A percentile compares a stretch with the other conserved stretches of the same genome.
Conservation (phyloP, 2,888 invertebrate genomes). For the Cheilosia vernalis region DNA sequence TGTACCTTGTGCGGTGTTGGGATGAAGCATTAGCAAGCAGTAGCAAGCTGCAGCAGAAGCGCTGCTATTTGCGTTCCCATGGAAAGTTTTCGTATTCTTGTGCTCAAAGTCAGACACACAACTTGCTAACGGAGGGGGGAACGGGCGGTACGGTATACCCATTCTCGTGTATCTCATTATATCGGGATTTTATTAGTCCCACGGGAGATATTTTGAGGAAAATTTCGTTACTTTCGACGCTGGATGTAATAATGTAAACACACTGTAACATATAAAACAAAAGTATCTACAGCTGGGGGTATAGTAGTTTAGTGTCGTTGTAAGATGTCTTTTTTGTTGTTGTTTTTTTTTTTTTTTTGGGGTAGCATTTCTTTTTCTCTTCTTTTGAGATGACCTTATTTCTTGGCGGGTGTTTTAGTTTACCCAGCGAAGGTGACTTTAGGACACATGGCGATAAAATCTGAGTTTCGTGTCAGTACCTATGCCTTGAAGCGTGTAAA, state of each 20-base stretch:
- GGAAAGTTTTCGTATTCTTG: slow-evolving; percentile 35
- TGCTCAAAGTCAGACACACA: not conserved
- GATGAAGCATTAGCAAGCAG: not conserved
- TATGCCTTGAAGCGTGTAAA: no score
- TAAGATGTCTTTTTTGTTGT: slow-evolving; percentile 52
- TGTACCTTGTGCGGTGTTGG: slow-evolving; percentile 15
- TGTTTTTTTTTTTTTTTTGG: slow-evolving; percentile 6
- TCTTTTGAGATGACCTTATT: slow-evolving; percentile 11
- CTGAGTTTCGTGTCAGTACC: no score
- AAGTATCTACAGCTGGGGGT: slow-evolving; percentile 35
- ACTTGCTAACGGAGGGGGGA: not conserved
- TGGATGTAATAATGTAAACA: slow-evolving; percentile 66
- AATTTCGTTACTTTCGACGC: slow-evolving; percentile 69
- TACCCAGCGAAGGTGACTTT: not conserved
- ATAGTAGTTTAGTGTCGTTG: slow-evolving; percentile 61
- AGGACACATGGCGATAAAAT: not conserved
- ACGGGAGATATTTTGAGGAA: slow-evolving; percentile 65
- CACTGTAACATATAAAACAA: slow-evolving; percentile 39
- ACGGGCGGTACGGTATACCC: slow-evolving; percentile 19
- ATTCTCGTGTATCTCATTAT: slow-evolving; percentile 66
- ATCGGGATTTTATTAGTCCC: slow-evolving; percentile 70
- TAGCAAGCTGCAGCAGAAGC: slow-evolving; percentile 9
- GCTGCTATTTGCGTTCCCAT: not conserved
- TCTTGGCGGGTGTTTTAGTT: not conserved
- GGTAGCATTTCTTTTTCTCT: not conserved